These are phyloP conservation scores for Nesogale talazaci DNA, from an alignment of 2,113 vertebrate genomes.

Conservation along the genomic window DNA sequence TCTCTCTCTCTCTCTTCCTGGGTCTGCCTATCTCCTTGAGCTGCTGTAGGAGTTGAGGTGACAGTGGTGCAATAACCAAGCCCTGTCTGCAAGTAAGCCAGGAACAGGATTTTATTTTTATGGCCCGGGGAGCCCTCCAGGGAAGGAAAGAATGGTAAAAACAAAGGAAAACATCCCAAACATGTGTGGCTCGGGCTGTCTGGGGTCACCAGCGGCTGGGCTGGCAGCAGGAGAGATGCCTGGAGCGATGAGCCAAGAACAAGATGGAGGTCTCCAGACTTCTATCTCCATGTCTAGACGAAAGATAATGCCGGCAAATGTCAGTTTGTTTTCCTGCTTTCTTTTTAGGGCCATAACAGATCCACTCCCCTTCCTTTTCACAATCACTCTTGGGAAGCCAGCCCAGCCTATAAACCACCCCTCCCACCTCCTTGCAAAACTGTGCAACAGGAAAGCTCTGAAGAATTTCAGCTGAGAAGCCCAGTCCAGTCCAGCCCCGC, in stretches of 20 bases:
- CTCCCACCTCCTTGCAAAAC: conserved; percentile 70
- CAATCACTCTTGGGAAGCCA: conserved; percentile 74
- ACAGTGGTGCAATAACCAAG: conserved; percentile 16
- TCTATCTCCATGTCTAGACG: conserved; percentile 78
- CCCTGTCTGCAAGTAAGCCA: neutral
- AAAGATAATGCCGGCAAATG: conserved; percentile 71
- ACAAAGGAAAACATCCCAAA: conserved; percentile 3
- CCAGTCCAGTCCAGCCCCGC: neutral
- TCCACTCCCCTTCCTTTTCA: conserved; percentile 79
- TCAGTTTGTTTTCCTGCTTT: conserved; percentile 77
- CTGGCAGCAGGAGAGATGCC: conserved; percentile 1
- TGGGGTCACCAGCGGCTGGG: neutral
- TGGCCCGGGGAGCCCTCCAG: neutral
- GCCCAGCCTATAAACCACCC: conserved; percentile 68
- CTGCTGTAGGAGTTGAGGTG: neutral
- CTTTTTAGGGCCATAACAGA: conserved; percentile 67
- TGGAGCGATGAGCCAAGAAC: conserved; percentile 44
- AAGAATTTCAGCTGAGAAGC: conserved; percentile 65
- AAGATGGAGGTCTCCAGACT: conserved; percentile 71
- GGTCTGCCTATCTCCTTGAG: neutral
- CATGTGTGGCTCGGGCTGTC: neutral
- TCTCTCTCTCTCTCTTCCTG: too few relatives aligned
- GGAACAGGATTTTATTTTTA: conserved; percentile 44
- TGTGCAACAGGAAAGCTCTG: conserved; percentile 70
- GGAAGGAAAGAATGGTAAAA: conserved; percentile 14